Conservation (phyloP, 1,140 invertebrate species). For the Pteromalus puparum region DNA sequence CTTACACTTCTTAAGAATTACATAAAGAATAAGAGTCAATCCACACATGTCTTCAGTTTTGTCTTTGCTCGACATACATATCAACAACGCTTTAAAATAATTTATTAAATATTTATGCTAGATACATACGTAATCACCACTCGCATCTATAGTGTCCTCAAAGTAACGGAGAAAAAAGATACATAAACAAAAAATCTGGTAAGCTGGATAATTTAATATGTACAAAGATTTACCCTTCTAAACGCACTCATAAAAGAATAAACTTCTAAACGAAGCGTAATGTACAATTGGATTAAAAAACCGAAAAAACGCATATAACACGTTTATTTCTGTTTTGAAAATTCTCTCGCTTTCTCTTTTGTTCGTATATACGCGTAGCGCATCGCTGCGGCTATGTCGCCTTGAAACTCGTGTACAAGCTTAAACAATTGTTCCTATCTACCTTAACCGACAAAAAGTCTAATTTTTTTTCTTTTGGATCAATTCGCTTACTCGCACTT, state of each 20-base stretch:
- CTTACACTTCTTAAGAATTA: slow-evolving; percentile 1
- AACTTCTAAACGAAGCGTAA: slow-evolving; percentile 17
- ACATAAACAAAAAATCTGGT: not conserved
- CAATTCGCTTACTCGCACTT: not conserved
- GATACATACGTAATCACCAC: not conserved
- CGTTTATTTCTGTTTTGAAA: slow-evolving; percentile 16
- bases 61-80: slow-evolving; percentile 5
- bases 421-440: slow-evolving; percentile 29
- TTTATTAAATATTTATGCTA: slow-evolving; percentile 17
- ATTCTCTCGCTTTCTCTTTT: not conserved
- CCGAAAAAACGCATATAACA: slow-evolving; percentile 20
- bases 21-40: slow-evolving; percentile 5
- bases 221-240: slow-evolving; percentile 24
- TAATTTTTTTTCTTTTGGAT: not conserved
- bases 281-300: slow-evolving; percentile 19
- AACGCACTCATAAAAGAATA: slow-evolving; percentile 19
- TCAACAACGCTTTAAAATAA: slow-evolving; percentile 33
- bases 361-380: not conserved
- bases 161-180: not conserved
- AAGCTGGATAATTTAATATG: slow-evolving; percentile 33
- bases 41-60: slow-evolving; percentile 2
- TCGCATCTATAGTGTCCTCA: slow-evolving; percentile 6
- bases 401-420: not conserved
- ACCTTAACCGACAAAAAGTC: not conserved
- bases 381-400: not conserved